Evolutionary conservation across 2,797 vertebrate genomes (phyloP), one percentile per base, ranked within the genome.

Genomic region (Chiropotes sagulatus): DNA sequence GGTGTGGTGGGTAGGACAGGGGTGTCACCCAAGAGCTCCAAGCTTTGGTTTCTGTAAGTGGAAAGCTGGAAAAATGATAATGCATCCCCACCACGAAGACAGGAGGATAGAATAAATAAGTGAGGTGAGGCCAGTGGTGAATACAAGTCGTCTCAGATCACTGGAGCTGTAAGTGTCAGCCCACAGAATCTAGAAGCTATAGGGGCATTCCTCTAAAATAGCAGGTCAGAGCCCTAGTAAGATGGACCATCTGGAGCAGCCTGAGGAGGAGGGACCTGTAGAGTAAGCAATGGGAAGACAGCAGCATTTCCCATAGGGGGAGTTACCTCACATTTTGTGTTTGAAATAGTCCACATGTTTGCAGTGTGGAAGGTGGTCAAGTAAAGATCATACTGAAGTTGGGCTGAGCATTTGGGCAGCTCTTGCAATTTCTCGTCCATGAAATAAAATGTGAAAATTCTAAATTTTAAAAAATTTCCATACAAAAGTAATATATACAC

Each of bases 141-240:
- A 4, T 14, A 13, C 20, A 0, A 13, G 2, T n/a, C 17, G 8
- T 10, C 3, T 19, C 4, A 14, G 30, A 24, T 36, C 33, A 9
- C 13, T 2, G 41, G 15, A 7, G 36, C n/a, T 2, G 15, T 28
- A 46, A 24, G 41, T 2, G 2, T 13, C 13, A 15, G 20, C n/a
- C 20, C 33, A n/a, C 20, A 33, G 15, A 46, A 13, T 0, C 1
- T 0, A 50, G 8, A 13, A 41, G 28, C n/a, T 20, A 1, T 1
- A 7, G 54, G 58, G 30, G 24, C 11, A 7, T 24, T 48, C 33
- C 10, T 36, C 73, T 48, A 39, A 28, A 5, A 46, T 0, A 1
- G 15, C 19, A 80, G 54, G 24, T 54, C 30, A 0, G 64, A 48
- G 64, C 22, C 26, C 11, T 2, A 17, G 8, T 33, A 48, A 28